These are phyloP conservation scores for Xyliphius kryptos DNA, from an alignment of 2,113 vertebrate genomes.

Conservation along the genomic window DNA sequence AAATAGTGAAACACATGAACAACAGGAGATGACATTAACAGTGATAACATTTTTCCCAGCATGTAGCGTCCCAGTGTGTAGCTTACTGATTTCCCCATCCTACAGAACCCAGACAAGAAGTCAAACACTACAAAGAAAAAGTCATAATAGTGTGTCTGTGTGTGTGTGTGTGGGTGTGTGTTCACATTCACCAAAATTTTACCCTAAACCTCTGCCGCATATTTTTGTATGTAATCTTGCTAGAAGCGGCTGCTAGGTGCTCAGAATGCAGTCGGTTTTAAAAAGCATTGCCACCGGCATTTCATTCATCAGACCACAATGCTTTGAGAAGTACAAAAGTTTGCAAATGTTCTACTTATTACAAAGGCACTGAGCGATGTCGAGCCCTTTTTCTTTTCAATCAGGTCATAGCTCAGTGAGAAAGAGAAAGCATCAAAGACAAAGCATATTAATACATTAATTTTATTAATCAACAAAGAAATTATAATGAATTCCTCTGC, in stretches of 20 bases:
- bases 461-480: too few species aligned
- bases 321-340: conserved; percentile 16
- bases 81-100: conserved; percentile 17
- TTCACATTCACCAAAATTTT: neutral
- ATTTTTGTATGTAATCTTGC: conserved; percentile 10
- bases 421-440: conserved; percentile 2
- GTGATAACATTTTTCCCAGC: neutral
- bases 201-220: conserved; percentile 2
- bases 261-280: conserved; percentile 2
- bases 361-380: neutral
- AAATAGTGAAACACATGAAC: neutral
- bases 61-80: neutral
- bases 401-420: neutral
- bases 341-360: neutral
- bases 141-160: too few species aligned
- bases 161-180: too few species aligned
- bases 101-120: conserved; percentile 4
- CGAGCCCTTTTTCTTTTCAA: neutral
- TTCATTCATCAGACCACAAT: conserved; percentile 16
- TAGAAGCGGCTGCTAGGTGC: neutral
- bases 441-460: too few species aligned
- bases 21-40: neutral
- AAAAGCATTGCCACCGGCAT: neutral
- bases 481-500: too few species aligned
- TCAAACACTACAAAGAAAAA: conserved; percentile 5